These are phyloP conservation scores for Lophotis ruficrista DNA, from an alignment of 2,113 vertebrate species.

Conservation along the genomic window DNA sequence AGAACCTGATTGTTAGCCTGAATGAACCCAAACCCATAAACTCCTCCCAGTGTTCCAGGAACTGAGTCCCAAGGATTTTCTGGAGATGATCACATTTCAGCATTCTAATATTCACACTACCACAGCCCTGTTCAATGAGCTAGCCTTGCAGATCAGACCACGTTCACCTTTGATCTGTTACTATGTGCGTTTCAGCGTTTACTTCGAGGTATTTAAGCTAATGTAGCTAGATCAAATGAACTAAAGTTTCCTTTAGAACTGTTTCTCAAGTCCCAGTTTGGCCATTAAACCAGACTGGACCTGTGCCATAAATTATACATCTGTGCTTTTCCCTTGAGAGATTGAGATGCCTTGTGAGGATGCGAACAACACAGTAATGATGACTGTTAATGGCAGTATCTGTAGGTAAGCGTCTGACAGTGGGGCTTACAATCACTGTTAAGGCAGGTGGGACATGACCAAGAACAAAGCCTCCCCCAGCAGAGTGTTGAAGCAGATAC, in stretches of 20 bases:
- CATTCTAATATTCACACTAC: background rate
- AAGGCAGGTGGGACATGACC: background rate
- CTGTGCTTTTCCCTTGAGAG: background rate
- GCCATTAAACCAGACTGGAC: background rate
- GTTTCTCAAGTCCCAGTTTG: background rate
- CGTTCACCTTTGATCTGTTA: background rate
- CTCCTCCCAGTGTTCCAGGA: background rate
- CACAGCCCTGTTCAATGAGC: background rate
- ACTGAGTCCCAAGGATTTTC: background rate
- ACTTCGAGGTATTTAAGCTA: background rate
- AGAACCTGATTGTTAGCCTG: background rate
- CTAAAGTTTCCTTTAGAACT: background rate
- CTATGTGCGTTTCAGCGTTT: background rate
- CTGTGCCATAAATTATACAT: background rate
- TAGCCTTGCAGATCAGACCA: background rate
- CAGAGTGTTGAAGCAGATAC: background rate
- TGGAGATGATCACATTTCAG: background rate
- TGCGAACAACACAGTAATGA: background rate
- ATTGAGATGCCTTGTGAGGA: background rate
- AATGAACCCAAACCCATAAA: background rate
- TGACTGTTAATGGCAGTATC: background rate
- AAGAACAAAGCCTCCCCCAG: background rate
- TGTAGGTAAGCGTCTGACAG: background rate
- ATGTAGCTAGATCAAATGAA: background rate
- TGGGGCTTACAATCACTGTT: background rate